Conservation (phyloP, 2,113 vertebrate species). For the Petromus typicus region DNA sequence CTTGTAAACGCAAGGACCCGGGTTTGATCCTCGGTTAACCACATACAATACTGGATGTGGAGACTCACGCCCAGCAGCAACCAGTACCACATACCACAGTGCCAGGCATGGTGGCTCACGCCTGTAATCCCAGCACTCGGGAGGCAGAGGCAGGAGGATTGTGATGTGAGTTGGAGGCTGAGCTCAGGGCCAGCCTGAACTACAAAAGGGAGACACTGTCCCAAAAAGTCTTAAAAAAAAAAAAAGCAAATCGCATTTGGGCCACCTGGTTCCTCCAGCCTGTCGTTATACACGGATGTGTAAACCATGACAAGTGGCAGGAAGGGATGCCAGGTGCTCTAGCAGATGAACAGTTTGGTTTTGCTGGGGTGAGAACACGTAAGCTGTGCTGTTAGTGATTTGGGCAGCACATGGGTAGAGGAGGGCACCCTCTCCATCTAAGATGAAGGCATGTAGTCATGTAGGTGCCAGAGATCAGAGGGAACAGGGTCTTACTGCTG, state of each 20-base stretch:
- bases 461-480: background rate
- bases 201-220: too few species aligned
- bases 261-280: background rate
- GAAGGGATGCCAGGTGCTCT: fast-evolving
- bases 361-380: fast-evolving
- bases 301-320: background rate
- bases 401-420: background rate
- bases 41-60: too few species aligned
- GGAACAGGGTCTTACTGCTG: background rate
- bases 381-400: background rate
- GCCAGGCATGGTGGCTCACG: too few species aligned
- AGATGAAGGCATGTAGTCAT: background rate
- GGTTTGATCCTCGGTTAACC: too few species aligned
- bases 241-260: background rate
- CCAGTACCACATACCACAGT: too few species aligned
- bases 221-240: background rate
- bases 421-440: fast-evolving
- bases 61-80: too few species aligned
- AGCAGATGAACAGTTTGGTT: background rate
- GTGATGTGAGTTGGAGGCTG: too few species aligned
- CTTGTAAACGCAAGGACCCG: too few species aligned
- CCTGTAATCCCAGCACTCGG: too few species aligned
- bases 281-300: too few species aligned
- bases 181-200: too few species aligned
- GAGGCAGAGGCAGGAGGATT: too few species aligned